Percentiles rank a stretch among this genome's conserved stretches.
These are phyloP conservation scores for Diaprepes abbreviatus DNA, from an alignment of 2,888 invertebrate species.

Conservation along the genomic window DNA sequence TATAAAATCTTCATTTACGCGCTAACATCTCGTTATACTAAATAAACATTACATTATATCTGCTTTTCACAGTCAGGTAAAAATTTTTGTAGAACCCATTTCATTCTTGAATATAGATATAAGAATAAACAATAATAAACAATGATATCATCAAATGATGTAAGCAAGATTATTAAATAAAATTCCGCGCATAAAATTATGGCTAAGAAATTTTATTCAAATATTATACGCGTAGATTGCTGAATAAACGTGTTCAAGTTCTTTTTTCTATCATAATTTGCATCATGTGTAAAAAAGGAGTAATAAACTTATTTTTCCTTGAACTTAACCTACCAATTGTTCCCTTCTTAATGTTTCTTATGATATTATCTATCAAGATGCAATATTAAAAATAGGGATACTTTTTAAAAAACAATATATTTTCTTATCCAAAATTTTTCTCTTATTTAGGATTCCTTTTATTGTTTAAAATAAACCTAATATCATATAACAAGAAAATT, in stretches of 20 bases:
- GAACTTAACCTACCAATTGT: slow-evolving; percentile 1
- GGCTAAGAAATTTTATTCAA: background rate
- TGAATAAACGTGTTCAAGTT: background rate
- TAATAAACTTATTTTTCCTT: background rate
- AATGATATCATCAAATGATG: slow-evolving; percentile 31
- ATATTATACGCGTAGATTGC: background rate
- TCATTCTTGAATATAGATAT: too few species aligned
- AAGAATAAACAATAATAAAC: slow-evolving; percentile 8
- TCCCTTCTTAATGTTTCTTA: too few species aligned
- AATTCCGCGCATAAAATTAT: slow-evolving; percentile 9
- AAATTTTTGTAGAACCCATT: too few species aligned
- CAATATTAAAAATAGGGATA: too few species aligned
- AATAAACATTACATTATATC: background rate
- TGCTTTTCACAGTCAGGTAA: background rate
- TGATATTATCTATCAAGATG: too few species aligned
- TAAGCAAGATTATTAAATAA: slow-evolving; percentile 4
- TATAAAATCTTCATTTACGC: too few species aligned
- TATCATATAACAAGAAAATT: too few species aligned
- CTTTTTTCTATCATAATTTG: background rate
- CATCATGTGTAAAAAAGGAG: background rate
- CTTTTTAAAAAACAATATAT: too few species aligned
- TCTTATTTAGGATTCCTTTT: too few species aligned
- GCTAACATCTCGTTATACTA: too few species aligned
- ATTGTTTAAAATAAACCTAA: too few species aligned
- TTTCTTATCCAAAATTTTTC: too few species aligned